A percentile compares a stretch with the other conserved stretches of the same genome.
Evolutionary conservation across 2,797 vertebrate genomes (phyloP).

Genomic region (Gallinago solitaria): DNA sequence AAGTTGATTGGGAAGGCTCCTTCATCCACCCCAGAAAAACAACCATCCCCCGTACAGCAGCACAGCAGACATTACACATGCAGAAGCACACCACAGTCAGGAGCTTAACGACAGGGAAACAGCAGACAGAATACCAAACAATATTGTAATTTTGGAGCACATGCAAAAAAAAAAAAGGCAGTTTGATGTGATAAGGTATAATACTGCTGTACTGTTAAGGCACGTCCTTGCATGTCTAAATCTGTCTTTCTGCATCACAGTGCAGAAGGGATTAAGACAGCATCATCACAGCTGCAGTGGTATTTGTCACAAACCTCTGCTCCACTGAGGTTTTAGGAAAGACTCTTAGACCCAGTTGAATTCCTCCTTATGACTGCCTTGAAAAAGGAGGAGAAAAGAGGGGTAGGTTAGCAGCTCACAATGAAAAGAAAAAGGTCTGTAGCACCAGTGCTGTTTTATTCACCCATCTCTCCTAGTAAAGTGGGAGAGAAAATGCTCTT

Average conservation of each 20-base stretch:
- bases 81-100: not conserved
- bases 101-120: not conserved
- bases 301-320: not conserved
- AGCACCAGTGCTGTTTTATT: accelerated
- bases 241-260: not conserved
- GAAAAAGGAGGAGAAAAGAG: not conserved
- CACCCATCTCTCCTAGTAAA: not conserved
- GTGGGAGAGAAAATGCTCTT: accelerated
- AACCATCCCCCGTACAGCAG: not conserved
- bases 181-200: not conserved
- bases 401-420: not conserved
- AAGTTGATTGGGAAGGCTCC: not conserved
- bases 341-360: not conserved
- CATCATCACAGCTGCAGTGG: not conserved
- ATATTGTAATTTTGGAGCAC: not conserved
- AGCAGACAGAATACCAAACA: not conserved
- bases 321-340: not conserved
- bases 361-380: not conserved
- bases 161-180: not conserved
- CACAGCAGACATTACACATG: not conserved
- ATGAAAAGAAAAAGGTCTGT: not conserved
- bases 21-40: not conserved
- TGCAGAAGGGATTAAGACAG: not conserved
- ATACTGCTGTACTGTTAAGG: not conserved
- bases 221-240: not conserved